phyloP scores from a whole-genome alignment of 1,140 invertebrate species.

The Drosophila dunni region DNA sequence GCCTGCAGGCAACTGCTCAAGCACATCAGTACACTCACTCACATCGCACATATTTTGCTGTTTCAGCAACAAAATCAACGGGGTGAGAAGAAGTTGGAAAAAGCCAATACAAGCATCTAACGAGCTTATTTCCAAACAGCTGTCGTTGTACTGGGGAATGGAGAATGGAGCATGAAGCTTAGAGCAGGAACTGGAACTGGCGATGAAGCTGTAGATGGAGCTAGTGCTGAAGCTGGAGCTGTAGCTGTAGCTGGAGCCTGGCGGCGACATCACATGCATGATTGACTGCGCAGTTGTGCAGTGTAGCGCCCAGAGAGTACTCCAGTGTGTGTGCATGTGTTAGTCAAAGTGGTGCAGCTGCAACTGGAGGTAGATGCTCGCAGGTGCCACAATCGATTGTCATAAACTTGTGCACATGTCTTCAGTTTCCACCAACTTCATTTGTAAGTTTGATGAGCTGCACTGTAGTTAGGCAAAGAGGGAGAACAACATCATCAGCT shows the following conservation, averaged over 20 bases:
- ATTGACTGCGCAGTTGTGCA: constrained; percentile 82
- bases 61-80: constrained; percentile 36
- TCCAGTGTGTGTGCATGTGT: constrained; percentile 15
- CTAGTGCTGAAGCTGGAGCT: neutral
- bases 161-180: no score
- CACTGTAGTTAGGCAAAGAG: constrained; percentile 23
- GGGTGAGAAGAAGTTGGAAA: constrained; percentile 5
- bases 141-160: neutral
- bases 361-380: neutral
- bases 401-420: constrained; percentile 71
- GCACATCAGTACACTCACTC: constrained; percentile 61
- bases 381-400: constrained; percentile 73
- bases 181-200: constrained; percentile 1
- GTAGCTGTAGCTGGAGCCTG: constrained; percentile 53
- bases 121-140: constrained; percentile 81
- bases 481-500: neutral
- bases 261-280: constrained; percentile 80
- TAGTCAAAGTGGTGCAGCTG: neutral
- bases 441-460: constrained; percentile 61
- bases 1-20: constrained; percentile 73
- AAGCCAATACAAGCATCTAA: constrained; percentile 80
- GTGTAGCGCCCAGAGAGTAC: constrained; percentile 57
- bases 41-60: constrained; percentile 59
- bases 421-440: constrained; percentile 53
- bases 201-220: constrained; percentile 1